These are phyloP conservation scores for Aethes cnicana DNA, from an alignment of 2,888 invertebrate genomes.

Conservation along the genomic window DNA sequence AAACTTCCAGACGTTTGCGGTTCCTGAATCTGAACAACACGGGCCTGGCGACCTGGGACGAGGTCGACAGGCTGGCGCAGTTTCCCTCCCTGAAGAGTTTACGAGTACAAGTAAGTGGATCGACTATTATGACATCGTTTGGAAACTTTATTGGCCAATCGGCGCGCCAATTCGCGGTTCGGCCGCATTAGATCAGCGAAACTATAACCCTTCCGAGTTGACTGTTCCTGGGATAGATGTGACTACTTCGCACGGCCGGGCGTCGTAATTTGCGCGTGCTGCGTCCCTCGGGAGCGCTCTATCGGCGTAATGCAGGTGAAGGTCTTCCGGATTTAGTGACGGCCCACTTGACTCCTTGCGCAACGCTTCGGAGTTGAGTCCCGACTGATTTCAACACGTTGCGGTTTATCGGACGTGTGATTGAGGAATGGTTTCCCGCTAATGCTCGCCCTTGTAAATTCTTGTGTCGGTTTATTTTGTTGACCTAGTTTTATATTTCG, in stretches of 20 bases:
- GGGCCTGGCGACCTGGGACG: constrained; percentile 92
- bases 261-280: constrained; percentile 43
- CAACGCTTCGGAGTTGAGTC: constrained; percentile 52
- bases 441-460: constrained; percentile 2
- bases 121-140: constrained; percentile 10
- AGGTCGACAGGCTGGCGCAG: constrained; percentile 91
- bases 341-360: constrained; percentile 69
- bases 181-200: constrained; percentile 30
- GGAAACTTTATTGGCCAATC: constrained; percentile 10
- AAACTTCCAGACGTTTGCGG: constrained; percentile 84
- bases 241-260: constrained; percentile 33
- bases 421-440: constrained; percentile 5
- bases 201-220: constrained; percentile 37
- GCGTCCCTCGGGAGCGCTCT: constrained; percentile 58
- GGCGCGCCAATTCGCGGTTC: constrained; percentile 37
- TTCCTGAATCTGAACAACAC: constrained; percentile 94
- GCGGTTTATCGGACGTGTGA: constrained; percentile 23
- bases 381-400: constrained; percentile 54
- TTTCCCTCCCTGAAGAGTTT: constrained; percentile 93
- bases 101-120: constrained; percentile 86
- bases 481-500: constrained; percentile 3
- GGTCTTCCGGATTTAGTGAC: constrained; percentile 74
- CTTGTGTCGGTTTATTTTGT: neutral
- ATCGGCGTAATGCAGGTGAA: constrained; percentile 68
- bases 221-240: constrained; percentile 31